Evolutionary conservation across 2,888 invertebrate species (phyloP), one percentile per base, ranked within the genome.

Genomic region (Panopea generosa): DNA sequence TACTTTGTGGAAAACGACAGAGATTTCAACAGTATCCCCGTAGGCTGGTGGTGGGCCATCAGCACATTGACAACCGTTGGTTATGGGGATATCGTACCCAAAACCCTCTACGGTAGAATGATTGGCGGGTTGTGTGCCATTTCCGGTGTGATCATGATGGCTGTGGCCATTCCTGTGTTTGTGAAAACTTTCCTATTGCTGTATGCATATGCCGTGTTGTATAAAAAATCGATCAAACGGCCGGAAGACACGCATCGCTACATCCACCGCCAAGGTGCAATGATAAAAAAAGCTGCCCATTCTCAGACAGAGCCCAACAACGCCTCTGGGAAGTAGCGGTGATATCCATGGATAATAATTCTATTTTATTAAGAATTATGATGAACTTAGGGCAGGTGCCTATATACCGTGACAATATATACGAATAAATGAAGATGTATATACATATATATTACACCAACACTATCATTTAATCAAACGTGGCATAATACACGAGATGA

Each of bases 51-150:
- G 83, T 82, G 83, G 80, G 82, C 82, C 0, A 60, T 83, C 20
- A 80, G 69, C 33, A 85, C 84, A 24, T 63, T 85, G 57, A 85
- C 84, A 22, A 85, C 84, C 2, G 82, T 83, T 9, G 84, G 84
- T 0, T 85, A 85, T 56, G 84, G 84, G 11, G 84, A 85, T 56
- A 66, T 85, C 16, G 57, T 67, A 11, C 84, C 84, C 0, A 68
- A 65, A n/a, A 75, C 84, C 18, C 49, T 78, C 2, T 70, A 73
- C 26, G 84, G 84, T 11, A 71, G 77, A 40, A 11, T 78, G 7
- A 70, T 82, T 24, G 83, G 82, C 9, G 80, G 73, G 2, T 7
- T 82, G 0, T 85, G 84, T 33, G 83, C 84, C 2, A 45, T 85
- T 16, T 82, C 71, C 49, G 84, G 84, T 0, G 75, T 83, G 0